Evolutionary conservation across 2,113 vertebrate genomes (phyloP).

Genomic region (Gambusia holbrooki): DNA sequence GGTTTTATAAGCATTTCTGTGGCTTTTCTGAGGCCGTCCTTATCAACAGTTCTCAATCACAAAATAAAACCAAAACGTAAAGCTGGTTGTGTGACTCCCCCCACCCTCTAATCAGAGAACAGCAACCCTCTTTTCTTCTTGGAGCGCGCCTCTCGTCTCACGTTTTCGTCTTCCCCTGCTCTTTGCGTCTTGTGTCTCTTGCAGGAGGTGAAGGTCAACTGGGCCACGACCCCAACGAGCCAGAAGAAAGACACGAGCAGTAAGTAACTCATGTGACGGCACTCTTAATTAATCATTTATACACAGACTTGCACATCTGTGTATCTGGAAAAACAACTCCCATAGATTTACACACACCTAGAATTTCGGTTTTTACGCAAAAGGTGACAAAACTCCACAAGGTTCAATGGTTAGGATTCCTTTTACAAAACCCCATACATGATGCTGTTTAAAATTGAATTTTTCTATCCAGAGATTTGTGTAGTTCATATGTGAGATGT

Average conservation of each 20-base stretch:
- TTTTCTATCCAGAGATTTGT: neutral
- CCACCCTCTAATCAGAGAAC: slow-evolving; percentile 62
- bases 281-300: neutral
- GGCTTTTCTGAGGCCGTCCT: slow-evolving; percentile 44
- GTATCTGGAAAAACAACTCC: too few relatives aligned
- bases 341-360: too few relatives aligned
- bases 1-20: slow-evolving; percentile 45
- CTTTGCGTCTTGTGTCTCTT: slow-evolving; percentile 51
- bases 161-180: slow-evolving; percentile 38
- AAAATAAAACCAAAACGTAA: slow-evolving; percentile 55
- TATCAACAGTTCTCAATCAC: slow-evolving; percentile 47
- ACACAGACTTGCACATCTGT: too few relatives aligned
- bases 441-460: neutral
- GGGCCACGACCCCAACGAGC: slow-evolving; percentile 98
- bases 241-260: slow-evolving; percentile 99
- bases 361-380: too few relatives aligned
- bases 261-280: slow-evolving; percentile 53
- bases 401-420: too few relatives aligned
- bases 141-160: slow-evolving; percentile 19
- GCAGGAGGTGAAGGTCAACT: slow-evolving; percentile 99
- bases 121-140: slow-evolving; percentile 38
- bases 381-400: neutral
- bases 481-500: neutral
- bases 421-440: neutral
- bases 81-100: slow-evolving; percentile 66